Evolutionary conservation across 64 coral and sea anemone species (phyloP).

Genomic region (Stichodactyla helianthus): DNA sequence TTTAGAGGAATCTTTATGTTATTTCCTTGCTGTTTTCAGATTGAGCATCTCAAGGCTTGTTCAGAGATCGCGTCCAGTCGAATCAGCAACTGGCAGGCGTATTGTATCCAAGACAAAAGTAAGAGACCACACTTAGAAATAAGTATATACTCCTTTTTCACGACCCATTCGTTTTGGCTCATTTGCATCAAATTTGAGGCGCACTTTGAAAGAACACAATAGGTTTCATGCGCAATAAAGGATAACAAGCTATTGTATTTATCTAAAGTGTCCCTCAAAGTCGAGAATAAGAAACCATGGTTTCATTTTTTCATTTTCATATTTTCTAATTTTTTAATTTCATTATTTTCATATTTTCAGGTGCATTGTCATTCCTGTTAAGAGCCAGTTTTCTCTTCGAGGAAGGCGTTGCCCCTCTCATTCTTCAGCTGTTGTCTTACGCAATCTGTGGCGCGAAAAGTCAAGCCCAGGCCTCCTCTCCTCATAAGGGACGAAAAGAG

Average conservation of each 20-base stretch:
- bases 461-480: constrained; percentile 32
- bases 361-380: constrained; percentile 76
- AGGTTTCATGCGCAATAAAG: too few species aligned
- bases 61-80: constrained; percentile 91
- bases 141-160: neutral
- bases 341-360: constrained; percentile 21
- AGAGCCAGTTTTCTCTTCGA: constrained; percentile 92
- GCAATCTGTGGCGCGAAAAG: constrained; percentile 84
- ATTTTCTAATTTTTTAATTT: neutral
- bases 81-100: constrained; percentile 94
- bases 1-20: neutral
- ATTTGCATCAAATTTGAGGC: too few species aligned
- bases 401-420: constrained; percentile 95
- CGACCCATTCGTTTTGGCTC: too few species aligned
- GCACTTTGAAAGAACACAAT: too few species aligned
- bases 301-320: too few species aligned
- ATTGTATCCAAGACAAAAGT: constrained; percentile 88
- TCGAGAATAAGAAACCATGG: too few species aligned
- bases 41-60: constrained; percentile 95
- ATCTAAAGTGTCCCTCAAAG: too few species aligned
- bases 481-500: constrained; percentile 82
- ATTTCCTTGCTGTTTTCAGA: constrained; percentile 26
- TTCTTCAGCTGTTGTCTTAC: constrained; percentile 85
- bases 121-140: neutral
- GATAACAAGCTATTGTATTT: too few species aligned